Conservation (phyloP, 2,888 invertebrate genomes). For the Ligdia adustata region DNA sequence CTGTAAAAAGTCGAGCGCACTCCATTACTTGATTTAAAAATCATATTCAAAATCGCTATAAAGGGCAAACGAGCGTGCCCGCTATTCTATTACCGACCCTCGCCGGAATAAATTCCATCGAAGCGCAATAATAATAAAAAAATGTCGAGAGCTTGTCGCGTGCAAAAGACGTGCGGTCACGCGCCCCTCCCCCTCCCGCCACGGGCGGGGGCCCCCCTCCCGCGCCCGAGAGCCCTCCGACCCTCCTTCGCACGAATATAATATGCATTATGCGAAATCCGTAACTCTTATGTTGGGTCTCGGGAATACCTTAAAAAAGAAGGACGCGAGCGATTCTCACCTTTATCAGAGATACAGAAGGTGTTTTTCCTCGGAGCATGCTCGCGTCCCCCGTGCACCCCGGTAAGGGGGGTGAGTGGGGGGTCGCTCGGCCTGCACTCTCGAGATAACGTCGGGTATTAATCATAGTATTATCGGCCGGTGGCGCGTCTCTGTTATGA, state of each 20-base stretch:
- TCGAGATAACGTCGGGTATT: conserved; percentile 81
- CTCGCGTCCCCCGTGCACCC: conserved; percentile 17
- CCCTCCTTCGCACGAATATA: conserved; percentile 70
- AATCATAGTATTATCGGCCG: conserved; percentile 83
- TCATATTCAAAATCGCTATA: conserved; percentile 79
- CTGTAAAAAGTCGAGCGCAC: conserved; percentile 70
- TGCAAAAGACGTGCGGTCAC: conserved; percentile 83
- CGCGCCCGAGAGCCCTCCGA: conserved; percentile 48
- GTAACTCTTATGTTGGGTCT: conserved; percentile 78
- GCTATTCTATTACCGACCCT: conserved; percentile 74
- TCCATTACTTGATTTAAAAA: conserved; percentile 81
- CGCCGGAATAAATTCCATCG: conserved; percentile 77
- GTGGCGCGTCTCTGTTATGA: conserved; percentile 81
- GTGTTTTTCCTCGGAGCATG: no score
- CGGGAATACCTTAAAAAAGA: conserved; percentile 69
- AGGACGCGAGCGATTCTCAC: conserved; percentile 26
- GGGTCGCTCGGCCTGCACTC: conserved; percentile 77
- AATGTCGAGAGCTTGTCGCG: conserved; percentile 83
- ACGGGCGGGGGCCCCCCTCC: conserved; percentile 29
- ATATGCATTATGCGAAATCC: conserved; percentile 84
- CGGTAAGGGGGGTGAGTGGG: conserved; percentile 47
- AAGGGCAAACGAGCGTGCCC: conserved; percentile 69
- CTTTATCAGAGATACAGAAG: conserved; percentile 32
- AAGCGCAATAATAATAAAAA: conserved; percentile 84
- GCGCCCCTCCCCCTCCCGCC: conserved; percentile 49